Evolutionary conservation across 2,797 vertebrate genomes (phyloP).

Genomic region (Pangasius larnaudii): DNA sequence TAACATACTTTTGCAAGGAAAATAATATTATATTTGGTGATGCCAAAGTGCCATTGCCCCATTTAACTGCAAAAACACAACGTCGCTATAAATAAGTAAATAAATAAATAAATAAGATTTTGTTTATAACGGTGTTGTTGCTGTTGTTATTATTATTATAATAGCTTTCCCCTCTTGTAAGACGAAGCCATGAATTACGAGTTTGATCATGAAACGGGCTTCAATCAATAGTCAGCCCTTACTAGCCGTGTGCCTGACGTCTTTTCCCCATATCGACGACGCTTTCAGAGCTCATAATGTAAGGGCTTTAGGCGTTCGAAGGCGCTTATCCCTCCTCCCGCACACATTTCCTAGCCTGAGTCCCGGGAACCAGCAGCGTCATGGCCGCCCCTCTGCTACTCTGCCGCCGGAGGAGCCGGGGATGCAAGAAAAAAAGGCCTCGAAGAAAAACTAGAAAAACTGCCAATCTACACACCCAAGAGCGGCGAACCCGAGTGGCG

Average conservation of each 20-base stretch:
- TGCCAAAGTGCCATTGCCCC: neutral
- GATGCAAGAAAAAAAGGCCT: constrained; percentile 92
- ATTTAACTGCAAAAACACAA: neutral
- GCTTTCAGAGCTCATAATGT: constrained; percentile 99
- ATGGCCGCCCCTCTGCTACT: constrained; percentile 81
- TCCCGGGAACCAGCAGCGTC: constrained; percentile 86
- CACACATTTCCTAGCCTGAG: constrained; percentile 89
- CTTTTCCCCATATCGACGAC: constrained; percentile 94
- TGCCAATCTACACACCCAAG: constrained; percentile 39
- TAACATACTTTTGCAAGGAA: neutral
- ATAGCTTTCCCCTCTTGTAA: neutral
- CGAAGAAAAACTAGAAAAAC: constrained; percentile 84
- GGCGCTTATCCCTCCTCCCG: constrained; percentile 93
- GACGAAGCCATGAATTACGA: constrained; percentile 86
- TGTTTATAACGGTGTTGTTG: no score
- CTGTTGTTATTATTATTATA: neutral
- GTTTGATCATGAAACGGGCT: constrained; percentile 92
- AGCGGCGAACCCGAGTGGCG: constrained; percentile 80
- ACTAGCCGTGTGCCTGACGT: constrained; percentile 97
- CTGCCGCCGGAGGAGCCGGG: constrained; percentile 88
- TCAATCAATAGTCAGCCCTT: constrained; percentile 98
- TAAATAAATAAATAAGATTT: no score
- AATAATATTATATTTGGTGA: neutral
- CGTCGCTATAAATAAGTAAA: neutral
- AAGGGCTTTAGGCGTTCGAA: constrained; percentile 90